Conservation (phyloP, 2,113 vertebrate species). For the Chamaea fasciata region DNA sequence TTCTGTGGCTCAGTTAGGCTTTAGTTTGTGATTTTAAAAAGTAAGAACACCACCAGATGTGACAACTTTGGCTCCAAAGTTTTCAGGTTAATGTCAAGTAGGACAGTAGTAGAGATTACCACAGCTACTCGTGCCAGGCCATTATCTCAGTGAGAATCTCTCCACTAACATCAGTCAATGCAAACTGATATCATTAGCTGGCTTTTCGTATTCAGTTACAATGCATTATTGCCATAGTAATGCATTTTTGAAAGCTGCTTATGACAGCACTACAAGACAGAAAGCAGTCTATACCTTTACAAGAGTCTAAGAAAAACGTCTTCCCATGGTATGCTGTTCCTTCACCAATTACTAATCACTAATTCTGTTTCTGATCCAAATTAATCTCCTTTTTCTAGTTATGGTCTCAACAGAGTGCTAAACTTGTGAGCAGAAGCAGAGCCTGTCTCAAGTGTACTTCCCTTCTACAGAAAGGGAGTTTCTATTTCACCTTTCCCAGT, state of each 20-base stretch:
- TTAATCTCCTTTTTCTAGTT: neutral
- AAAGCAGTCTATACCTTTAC: neutral
- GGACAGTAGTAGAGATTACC: neutral
- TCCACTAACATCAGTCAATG: neutral
- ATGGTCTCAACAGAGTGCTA: neutral
- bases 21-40: neutral
- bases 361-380: neutral
- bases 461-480: neutral
- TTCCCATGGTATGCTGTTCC: neutral
- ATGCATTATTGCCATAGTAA: neutral
- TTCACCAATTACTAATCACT: neutral
- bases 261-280: neutral
- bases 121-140: neutral
- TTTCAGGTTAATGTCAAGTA: neutral
- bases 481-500: neutral
- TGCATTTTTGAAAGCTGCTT: neutral
- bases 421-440: neutral
- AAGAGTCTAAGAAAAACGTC: neutral
- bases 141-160: neutral
- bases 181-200: neutral
- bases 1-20: neutral
- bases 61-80: neutral
- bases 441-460: neutral
- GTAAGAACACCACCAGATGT: neutral
- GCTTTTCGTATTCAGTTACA: neutral